A percentile compares a stretch with the other conserved stretches of the same genome.
Evolutionary conservation across 2,888 invertebrate species (phyloP).

Genomic region (Laspeyria flexula): DNA sequence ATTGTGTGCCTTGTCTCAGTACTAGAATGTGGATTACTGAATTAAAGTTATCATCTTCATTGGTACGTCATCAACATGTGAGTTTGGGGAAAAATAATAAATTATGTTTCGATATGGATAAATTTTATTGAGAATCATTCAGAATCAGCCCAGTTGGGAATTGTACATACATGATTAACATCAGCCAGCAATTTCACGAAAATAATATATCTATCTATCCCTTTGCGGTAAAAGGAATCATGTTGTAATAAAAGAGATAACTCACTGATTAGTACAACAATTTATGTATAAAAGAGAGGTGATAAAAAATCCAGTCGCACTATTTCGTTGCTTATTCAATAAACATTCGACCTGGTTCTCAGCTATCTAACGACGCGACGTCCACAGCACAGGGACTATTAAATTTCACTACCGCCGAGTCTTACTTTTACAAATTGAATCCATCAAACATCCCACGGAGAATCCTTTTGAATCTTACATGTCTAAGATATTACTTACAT

Average conservation of each 20-base stretch:
- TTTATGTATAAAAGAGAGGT: not conserved
- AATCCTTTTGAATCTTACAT: conserved; percentile 5
- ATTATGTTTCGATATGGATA: too few species aligned
- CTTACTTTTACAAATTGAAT: conserved; percentile 41
- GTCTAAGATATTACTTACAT: not conserved
- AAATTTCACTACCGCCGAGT: conserved; percentile 31
- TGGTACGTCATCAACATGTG: too few species aligned
- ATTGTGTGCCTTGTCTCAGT: conserved; percentile 8
- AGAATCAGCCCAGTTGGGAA: too few species aligned
- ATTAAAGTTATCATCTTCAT: too few species aligned
- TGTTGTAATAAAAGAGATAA: not conserved
- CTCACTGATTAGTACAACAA: not conserved
- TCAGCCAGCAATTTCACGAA: too few species aligned
- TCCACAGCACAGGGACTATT: conserved; percentile 40
- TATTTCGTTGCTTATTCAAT: conserved; percentile 30
- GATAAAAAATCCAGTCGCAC: conserved; percentile 5
- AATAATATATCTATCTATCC: too few species aligned
- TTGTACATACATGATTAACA: too few species aligned
- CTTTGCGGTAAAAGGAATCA: too few species aligned
- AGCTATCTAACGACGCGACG: conserved; percentile 28
- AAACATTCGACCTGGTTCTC: conserved; percentile 24
- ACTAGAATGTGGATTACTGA: not conserved
- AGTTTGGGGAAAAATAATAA: too few species aligned
- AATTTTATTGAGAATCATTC: too few species aligned
- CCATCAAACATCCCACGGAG: conserved; percentile 25